Percentiles rank a stretch among this genome's conserved stretches.
phyloP scores from a whole-genome alignment of 2,113 vertebrate genomes.

The Toxostoma redivivum region DNA sequence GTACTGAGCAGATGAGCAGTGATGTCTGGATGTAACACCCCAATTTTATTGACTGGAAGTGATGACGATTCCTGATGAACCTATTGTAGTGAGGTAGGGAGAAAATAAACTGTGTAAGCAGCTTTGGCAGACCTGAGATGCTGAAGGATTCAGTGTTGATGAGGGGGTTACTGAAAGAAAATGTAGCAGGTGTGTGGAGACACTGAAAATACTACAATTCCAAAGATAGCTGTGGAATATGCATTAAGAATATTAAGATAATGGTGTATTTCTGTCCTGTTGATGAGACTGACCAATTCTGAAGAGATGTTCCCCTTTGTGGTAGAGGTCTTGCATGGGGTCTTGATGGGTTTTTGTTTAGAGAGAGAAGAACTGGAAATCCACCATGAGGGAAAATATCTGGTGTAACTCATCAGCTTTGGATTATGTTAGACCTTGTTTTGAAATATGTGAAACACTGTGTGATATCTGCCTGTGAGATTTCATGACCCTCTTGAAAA shows the following conservation, averaged over 20 bases:
- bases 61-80: not conserved
- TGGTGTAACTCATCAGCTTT: not conserved
- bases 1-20: not conserved
- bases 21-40: not conserved
- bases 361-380: not conserved
- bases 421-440: not conserved
- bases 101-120: not conserved
- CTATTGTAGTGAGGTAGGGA: not conserved
- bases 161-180: not conserved
- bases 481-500: fast-evolving
- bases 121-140: not conserved
- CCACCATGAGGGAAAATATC: not conserved
- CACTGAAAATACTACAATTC: not conserved
- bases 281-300: not conserved
- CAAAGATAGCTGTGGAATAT: not conserved
- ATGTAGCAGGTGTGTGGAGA: not conserved
- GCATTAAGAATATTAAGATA: not conserved
- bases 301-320: not conserved
- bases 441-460: not conserved
- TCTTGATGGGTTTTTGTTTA: not conserved
- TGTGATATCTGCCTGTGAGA: not conserved
- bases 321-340: not conserved
- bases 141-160: not conserved
- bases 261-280: not conserved
- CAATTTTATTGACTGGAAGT: not conserved